Conservation (phyloP, 2,888 invertebrate species). For the Dusona sp. region DNA sequence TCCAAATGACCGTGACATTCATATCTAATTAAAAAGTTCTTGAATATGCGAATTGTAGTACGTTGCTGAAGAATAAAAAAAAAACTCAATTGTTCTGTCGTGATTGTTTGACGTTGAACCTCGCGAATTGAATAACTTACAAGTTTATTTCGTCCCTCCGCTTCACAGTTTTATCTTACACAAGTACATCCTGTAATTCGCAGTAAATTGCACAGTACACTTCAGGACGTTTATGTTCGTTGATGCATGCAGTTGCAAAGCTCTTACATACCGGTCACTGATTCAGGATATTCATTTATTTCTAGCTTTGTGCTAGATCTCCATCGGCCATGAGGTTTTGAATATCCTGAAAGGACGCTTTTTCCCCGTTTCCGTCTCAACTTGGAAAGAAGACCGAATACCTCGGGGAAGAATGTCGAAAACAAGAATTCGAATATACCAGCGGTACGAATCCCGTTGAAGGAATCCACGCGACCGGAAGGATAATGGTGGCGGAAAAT, state of each 20-base stretch:
- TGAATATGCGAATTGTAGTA: neutral
- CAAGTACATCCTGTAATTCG: constrained; percentile 1
- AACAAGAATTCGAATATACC: constrained; percentile 40
- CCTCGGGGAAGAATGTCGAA: constrained; percentile 6
- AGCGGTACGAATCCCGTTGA: constrained; percentile 34
- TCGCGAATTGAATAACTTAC: neutral
- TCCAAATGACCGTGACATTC: neutral
- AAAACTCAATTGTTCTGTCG: neutral
- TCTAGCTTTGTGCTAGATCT: constrained; percentile 1
- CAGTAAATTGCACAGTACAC: neutral
- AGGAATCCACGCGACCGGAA: constrained; percentile 61
- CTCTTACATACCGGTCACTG: constrained; percentile 12
- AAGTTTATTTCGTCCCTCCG: neutral
- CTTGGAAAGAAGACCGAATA: constrained; percentile 5
- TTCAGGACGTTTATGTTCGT: constrained; percentile 13
- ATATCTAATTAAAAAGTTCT: neutral
- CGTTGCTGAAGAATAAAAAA: neutral
- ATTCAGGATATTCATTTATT: constrained; percentile 41
- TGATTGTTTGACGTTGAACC: neutral
- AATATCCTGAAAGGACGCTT: neutral
- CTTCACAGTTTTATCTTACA: neutral
- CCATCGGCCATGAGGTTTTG: neutral
- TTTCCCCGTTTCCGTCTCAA: neutral
- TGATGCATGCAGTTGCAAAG: constrained; percentile 22
- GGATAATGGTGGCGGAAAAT: constrained; percentile 66